Evolutionary conservation across 2,113 vertebrate species (phyloP), one percentile per base, ranked within the genome.

Genomic region (Alaudala cheleensis): DNA sequence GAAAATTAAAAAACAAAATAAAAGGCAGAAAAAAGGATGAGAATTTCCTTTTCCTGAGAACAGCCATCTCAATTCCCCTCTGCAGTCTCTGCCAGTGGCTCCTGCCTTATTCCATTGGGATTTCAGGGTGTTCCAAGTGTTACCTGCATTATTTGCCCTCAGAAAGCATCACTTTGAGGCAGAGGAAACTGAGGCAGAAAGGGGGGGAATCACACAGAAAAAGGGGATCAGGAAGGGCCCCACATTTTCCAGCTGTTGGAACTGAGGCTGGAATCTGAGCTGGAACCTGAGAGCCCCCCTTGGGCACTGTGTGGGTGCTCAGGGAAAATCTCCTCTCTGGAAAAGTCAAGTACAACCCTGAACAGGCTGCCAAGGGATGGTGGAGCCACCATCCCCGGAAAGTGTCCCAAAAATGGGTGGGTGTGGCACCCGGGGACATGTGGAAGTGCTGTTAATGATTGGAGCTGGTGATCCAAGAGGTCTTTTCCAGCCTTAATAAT

Each of bases 1-100:
- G 1, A 9, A 51, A 29, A 12, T 2, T 2, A 9, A 28, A 18
- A n/a, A 42, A 42, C 12, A 9, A 10, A 61, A 17, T 1, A 14
- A 40, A 37, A 50, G 12, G 21, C 14, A 29, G 13, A 33, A 47
- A 40, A 21, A 23, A 33, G 19, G 3, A 17, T 2, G 9, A 25
- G 14, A 60, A 9, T 0, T 37, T 5, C 0, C 12, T 42, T 14
- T 53, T 40, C 11, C 16, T 25, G 10, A 74, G 61, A 14, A 8
- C 5, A 81, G 20, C 6, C 24, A 42, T 23, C 80, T 39, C 12
- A 17, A 17, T 50, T 56, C 21, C 37, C 9, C 13, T 79, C 34
- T 5, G 5, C 14, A 58, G 14, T 13, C 45, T 56, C 49, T 12
- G 23, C 14, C 42, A 37, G 21, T 1, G 7, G 8, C 8, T 84